These are phyloP conservation scores for Oreochromis niloticus DNA, from an alignment of 2,113 vertebrate genomes.

Conservation along the genomic window DNA sequence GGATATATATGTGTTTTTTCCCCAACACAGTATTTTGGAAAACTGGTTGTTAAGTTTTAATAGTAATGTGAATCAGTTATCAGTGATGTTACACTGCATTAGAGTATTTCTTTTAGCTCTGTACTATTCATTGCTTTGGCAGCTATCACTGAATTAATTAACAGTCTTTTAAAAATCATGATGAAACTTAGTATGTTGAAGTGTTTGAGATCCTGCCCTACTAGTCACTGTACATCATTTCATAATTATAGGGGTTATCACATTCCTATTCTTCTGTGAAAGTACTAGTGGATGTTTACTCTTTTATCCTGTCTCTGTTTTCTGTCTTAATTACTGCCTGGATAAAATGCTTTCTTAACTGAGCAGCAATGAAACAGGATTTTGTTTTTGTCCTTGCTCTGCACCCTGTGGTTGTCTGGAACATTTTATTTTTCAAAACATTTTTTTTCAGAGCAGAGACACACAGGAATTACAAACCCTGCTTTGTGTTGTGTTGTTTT, in stretches of 20 bases:
- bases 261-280: neutral
- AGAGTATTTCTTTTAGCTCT: neutral
- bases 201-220: neutral
- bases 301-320: neutral
- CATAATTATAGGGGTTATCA: neutral
- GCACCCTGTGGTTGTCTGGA: neutral
- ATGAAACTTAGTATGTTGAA: neutral
- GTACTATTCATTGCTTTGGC: neutral
- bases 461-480: neutral
- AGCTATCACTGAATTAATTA: neutral
- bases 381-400: neutral
- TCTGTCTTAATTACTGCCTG: neutral
- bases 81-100: neutral
- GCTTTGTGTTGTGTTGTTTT: neutral
- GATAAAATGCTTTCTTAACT: neutral
- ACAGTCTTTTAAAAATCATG: neutral
- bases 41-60: neutral
- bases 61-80: neutral
- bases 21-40: neutral
- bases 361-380: neutral
- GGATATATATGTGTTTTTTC: neutral
- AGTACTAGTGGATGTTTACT: neutral
- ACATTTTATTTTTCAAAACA: neutral
- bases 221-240: neutral
- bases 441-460: neutral